phyloP scores from a whole-genome alignment of 2,888 invertebrate species.

The Chalcis sispes region DNA sequence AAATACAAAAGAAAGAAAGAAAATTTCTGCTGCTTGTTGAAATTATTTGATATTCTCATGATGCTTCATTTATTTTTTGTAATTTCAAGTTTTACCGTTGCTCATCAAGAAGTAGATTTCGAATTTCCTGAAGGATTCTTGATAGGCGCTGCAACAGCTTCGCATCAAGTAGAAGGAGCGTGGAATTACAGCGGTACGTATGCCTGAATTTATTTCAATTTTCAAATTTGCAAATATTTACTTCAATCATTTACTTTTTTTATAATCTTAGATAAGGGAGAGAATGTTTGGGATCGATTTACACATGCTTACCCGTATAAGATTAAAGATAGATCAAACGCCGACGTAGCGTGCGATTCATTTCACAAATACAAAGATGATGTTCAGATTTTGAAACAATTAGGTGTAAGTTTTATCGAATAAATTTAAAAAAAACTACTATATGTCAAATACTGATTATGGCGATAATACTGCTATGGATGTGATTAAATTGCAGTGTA shows the following conservation, averaged over 20 bases:
- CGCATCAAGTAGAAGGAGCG: not conserved
- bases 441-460: not conserved
- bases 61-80: too few species aligned
- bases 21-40: too few species aligned
- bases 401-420: constrained; percentile 44
- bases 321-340: constrained; percentile 79
- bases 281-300: constrained; percentile 81
- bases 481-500: too few species aligned
- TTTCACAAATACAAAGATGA: constrained; percentile 81
- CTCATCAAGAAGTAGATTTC: not conserved
- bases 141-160: constrained; percentile 4
- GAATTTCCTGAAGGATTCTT: not conserved
- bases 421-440: not conserved
- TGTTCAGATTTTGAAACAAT: constrained; percentile 56
- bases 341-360: constrained; percentile 83
- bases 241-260: not conserved
- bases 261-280: constrained; percentile 78
- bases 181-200: constrained; percentile 11
- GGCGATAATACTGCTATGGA: too few species aligned
- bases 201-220: not conserved
- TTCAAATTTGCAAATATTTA: not conserved
- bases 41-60: too few species aligned
- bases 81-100: constrained; percentile 62
- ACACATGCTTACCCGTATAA: constrained; percentile 78
- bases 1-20: too few species aligned